Evolutionary conservation across 2,113 vertebrate species (phyloP).

Genomic region (Hemicordylus capensis): DNA sequence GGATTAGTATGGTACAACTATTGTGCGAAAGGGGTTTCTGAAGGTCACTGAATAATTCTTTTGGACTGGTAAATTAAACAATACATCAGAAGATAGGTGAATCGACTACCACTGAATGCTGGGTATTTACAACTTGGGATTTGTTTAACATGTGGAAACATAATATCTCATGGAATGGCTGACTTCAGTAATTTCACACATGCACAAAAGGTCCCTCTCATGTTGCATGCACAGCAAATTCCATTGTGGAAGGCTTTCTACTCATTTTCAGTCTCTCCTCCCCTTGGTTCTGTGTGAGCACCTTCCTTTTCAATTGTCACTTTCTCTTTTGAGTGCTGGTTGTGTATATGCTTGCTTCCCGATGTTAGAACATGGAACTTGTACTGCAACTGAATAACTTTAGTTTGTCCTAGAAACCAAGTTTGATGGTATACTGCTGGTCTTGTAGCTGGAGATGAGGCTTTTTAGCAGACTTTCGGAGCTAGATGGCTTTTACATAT

Average conservation of each 20-base stretch:
- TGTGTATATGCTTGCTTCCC: background rate
- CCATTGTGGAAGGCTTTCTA: background rate
- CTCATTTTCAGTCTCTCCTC: background rate
- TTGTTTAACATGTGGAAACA: background rate
- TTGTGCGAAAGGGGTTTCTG: conserved; percentile 35
- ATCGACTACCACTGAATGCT: background rate
- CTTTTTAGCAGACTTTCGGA: background rate
- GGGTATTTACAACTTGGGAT: background rate
- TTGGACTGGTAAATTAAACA: background rate
- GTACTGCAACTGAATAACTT: background rate
- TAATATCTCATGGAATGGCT: background rate
- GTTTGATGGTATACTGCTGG: background rate
- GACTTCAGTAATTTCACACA: background rate
- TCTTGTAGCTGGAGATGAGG: background rate
- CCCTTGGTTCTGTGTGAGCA: background rate
- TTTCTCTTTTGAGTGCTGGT: background rate
- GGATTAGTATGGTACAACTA: conserved; percentile 14
- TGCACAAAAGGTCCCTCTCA: background rate
- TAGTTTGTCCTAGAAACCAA: background rate
- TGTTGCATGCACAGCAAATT: background rate
- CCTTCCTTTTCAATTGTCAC: background rate
- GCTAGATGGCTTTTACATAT: too few relatives aligned
- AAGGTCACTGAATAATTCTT: conserved; percentile 40
- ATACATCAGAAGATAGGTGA: background rate
- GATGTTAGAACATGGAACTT: background rate